Evolutionary conservation across 2,888 invertebrate species (phyloP), one percentile per base, ranked within the genome.

Genomic region (Cremastinae sp.): DNA sequence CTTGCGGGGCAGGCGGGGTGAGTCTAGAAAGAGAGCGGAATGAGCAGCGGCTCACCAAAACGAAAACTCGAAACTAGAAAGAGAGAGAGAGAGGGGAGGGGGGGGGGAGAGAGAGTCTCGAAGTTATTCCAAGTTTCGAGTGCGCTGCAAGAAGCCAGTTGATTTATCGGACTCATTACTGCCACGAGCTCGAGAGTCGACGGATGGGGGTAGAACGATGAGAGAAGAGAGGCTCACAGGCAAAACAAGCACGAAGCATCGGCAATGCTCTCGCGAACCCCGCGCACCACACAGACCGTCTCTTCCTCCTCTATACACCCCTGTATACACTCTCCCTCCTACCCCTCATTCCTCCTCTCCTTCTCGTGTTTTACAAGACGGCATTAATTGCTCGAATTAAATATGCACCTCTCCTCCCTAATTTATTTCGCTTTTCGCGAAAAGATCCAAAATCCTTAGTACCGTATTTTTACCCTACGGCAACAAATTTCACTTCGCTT

Each of bases 311-410:
- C 53, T 69, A 59, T 73, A n/a, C n/a, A n/a, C 69, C 72, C 61
- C 58, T 38, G 14, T 28, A 47, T 62, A 36, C 56, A 18, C 20
- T 38, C 56, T 49, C 51, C 62, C 70, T 62, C 56, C 59, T 56
- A 41, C 43, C 65, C 47, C 68, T 43, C 22, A 41, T 49, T 49
- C 16, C 53, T 59, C 61, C n/a, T 58, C 64, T 71, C 72, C 73
- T 61, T 47, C 85, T 86, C 88, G 86, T 89, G 89, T 89, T 89
- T 89, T 89, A 89, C 89, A 89, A 89, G 89, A 88, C 89, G 89
- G 89, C 89, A 89, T 89, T 89, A 89, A 89, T 89, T 89, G 89
- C 88, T 87, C 85, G 89, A 89, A 89, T 89, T 89, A 89, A 89
- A 89, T 89, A 89, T 89, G 89, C 89, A 89, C 89, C 88, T 88